These are phyloP conservation scores for Onchidella celtica DNA, from an alignment of 2,888 invertebrate species.

Conservation along the genomic window DNA sequence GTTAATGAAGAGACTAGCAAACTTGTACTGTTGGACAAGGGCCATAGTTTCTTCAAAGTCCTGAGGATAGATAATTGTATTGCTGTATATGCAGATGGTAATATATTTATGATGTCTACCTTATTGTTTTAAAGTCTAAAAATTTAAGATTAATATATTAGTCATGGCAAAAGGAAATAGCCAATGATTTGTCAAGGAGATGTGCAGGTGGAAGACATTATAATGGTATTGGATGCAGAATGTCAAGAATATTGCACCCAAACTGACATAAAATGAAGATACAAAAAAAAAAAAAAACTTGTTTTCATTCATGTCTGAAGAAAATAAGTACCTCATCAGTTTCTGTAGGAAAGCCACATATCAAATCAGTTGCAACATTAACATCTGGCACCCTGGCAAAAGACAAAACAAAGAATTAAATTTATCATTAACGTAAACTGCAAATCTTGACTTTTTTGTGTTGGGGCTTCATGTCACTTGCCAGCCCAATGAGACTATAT, in stretches of 20 bases:
- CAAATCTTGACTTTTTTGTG: no score
- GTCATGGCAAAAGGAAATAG: no score
- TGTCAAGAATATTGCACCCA: no score
- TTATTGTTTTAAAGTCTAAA: background rate
- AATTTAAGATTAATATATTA: no score
- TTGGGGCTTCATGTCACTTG: no score
- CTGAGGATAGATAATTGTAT: constrained; percentile 58
- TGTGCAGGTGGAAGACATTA: no score
- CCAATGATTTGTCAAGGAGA: no score
- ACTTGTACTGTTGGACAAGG: constrained; percentile 91
- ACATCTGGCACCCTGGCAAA: constrained; percentile 89
- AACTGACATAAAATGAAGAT: no score
- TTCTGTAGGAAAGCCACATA: constrained; percentile 99
- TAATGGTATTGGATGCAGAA: no score
- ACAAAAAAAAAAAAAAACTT: no score
- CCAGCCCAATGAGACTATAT: no score
- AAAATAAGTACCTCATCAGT: constrained; percentile 84
- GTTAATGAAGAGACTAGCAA: constrained; percentile 97
- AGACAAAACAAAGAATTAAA: background rate
- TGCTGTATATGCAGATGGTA: background rate
- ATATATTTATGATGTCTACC: background rate
- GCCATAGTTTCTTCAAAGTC: constrained; percentile 94
- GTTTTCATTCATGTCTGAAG: background rate
- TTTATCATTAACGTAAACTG: background rate
- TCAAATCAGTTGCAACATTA: constrained; percentile 98